Evolutionary conservation across 2,888 invertebrate species (phyloP), one percentile per base, ranked within the genome.

Genomic region (Atethmia centrago): DNA sequence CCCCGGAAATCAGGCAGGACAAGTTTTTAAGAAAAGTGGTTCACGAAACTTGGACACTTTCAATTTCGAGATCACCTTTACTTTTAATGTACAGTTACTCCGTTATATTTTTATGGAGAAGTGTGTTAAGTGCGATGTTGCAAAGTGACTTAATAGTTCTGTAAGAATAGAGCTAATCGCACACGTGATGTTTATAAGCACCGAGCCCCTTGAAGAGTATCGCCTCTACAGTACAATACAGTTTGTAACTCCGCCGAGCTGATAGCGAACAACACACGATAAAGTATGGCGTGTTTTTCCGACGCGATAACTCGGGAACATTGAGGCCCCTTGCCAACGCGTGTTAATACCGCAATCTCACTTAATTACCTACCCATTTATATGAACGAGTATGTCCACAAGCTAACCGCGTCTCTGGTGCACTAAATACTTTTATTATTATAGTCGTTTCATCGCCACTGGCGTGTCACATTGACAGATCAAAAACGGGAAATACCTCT

Each of bases 271-370:
- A 91, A 90, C 89, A 86, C 87, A 91, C 93, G 94, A 95, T 95
- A 94, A 93, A 92, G 89, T 91, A 92, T 93, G 91, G 92, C 92
- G 92, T 95, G 93, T 94, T 95, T 95, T 96, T 93, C 93, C 93
- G 92, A 90, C 84, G 90, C 91, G 94, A 95, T 95, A 94, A 93
- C 92, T 93, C 89, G 82, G 90, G 92, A 92, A 92, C 89, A 88
- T 85, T 84, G 90, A 87, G 92, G 91, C 91, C 91, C 88, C 89
- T 88, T 80, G 85, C 82, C 81, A 72, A 82, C 76, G 83, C 65
- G 76, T 75, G 77, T 75, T 80, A 66, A 69, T 80, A 74, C 79
- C 66, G 68, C 74, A 80, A 83, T 75, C 79, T 72, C 70, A 80
- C 70, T 65, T 77, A 82, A 82, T 78, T 79, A 78, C 62, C 63